Evolutionary conservation across 1,140 invertebrate genomes (phyloP).

Genomic region (Brachystomella parvula): DNA sequence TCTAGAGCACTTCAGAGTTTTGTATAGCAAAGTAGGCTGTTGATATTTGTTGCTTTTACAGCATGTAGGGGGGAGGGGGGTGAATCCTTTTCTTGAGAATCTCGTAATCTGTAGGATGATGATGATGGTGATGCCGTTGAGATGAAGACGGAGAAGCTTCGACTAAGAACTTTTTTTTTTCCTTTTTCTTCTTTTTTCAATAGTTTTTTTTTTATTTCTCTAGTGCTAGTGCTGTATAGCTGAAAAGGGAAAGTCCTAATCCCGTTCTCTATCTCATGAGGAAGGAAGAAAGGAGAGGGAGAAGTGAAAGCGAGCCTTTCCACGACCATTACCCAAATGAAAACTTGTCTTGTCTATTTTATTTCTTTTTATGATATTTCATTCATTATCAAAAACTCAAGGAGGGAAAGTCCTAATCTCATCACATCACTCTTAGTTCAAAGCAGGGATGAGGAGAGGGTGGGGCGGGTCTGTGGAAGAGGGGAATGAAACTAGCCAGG

Average conservation of each 20-base stretch:
- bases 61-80: too few species aligned
- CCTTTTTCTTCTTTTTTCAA: not conserved
- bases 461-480: not conserved
- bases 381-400: not conserved
- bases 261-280: not conserved
- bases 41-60: too few species aligned
- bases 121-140: slow-evolving; percentile 8
- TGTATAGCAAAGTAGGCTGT: too few species aligned
- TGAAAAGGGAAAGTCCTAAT: slow-evolving; percentile 3
- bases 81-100: too few species aligned
- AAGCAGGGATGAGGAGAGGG: not conserved
- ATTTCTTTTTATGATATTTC: not conserved
- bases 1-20: too few species aligned
- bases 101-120: slow-evolving; percentile 1
- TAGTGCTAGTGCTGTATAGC: too few species aligned
- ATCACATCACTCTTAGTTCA: slow-evolving; percentile 10
- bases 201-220: too few species aligned
- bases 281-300: not conserved
- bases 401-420: not conserved
- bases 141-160: slow-evolving; percentile 2
- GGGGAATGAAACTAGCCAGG: not conserved
- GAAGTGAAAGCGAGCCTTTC: not conserved
- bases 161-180: not conserved
- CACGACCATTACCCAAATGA: slow-evolving; percentile 8
- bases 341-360: slow-evolving; percentile 12